Base-by-base conservation (phyloP, 2,797 vertebrate genomes). In the Anguilla pacifica region DNA sequence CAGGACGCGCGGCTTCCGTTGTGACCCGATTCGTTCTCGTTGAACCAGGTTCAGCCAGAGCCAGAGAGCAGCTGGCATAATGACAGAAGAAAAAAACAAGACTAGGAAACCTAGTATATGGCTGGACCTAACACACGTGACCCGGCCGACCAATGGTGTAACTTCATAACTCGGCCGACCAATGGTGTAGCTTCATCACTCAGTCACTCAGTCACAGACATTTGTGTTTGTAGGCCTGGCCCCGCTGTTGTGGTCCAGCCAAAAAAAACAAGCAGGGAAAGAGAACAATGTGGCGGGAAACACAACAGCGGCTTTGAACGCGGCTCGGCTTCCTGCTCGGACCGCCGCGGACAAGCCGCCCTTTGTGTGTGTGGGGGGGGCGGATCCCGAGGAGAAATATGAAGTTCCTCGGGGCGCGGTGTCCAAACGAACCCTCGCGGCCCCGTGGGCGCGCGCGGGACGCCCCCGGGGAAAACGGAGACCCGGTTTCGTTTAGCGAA, bases 231-330 rank as follows among this genome's bases (percentile, higher is more conserved):
- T 31, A 31, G 31, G 31, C 31, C 0, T 31, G 0, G 0, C 31
- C 31, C 31, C 31, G 31, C 31, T 31, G 31, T 31, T 31, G 31
- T 0, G 31, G 31, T 31, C 31, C 31, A 31, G 31, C 0, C 31
- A 31, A n/a, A 67, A 28, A 49, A 81, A 86, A 72, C 85, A 72
- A 84, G 2, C 59, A 22, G 57, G 61, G 22, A 17, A 86, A 31
- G 31, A 31, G 31, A 86, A 70, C 72, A 70, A 86, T 49, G 77
- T 43, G 77, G 1, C 43, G 22, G n/a, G 35, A 39, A n/a, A 85
- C 84, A 85, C 84, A 85, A 85, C 67, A 46, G n/a, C 53, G 64
- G 61, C 35, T 72, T 86, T 86, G 85, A 86, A 70, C 22, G 28
- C 64, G 11, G 22, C 64, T n/a, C 85, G 13, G 85, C 67, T 28